These are phyloP conservation scores for Xiphophorus birchmanni DNA, from an alignment of 2,797 vertebrate genomes.

Conservation along the genomic window DNA sequence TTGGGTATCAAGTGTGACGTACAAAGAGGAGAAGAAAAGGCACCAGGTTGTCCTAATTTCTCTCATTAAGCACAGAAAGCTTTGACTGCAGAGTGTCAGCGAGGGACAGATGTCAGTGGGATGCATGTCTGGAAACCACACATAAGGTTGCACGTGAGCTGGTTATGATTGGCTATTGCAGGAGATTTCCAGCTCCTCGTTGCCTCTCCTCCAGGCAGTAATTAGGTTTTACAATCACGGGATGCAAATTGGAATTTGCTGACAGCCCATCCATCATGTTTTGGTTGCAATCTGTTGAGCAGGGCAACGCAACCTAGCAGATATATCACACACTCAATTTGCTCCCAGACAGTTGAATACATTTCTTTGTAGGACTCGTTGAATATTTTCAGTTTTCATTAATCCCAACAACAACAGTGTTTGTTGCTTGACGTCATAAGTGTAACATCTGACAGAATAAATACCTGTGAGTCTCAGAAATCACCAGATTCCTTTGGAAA, in stretches of 20 bases:
- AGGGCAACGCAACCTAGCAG: slow-evolving; percentile 31
- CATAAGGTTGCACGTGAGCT: slow-evolving; percentile 30
- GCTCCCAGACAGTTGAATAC: slow-evolving; percentile 28
- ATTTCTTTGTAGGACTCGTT: slow-evolving; percentile 22
- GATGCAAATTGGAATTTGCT: slow-evolving; percentile 68
- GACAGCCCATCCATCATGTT: slow-evolving; percentile 70
- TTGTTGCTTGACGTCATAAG: not conserved
- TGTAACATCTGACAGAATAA: not conserved
- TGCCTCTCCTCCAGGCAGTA: slow-evolving; percentile 44
- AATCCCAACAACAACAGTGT: slow-evolving; percentile 1
- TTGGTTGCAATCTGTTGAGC: slow-evolving; percentile 53
- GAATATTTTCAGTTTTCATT: slow-evolving; percentile 44
- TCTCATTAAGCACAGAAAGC: slow-evolving; percentile 29
- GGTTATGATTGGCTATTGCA: slow-evolving; percentile 30
- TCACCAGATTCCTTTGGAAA: not conserved
- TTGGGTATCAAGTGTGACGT: slow-evolving; percentile 29
- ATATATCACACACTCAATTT: slow-evolving; percentile 50
- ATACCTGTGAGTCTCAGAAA: not conserved
- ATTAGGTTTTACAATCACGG: slow-evolving; percentile 70
- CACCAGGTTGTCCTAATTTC: slow-evolving; percentile 34
- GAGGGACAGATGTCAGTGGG: slow-evolving; percentile 32
- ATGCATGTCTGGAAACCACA: slow-evolving; percentile 13
- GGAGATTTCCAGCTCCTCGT: slow-evolving; percentile 37
- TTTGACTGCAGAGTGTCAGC: slow-evolving; percentile 30
- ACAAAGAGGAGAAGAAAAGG: slow-evolving; percentile 19